Percentiles rank a stretch among this genome's conserved stretches.
Conservation (phyloP, 2,113 vertebrate species). For the Prinia subflava region DNA sequence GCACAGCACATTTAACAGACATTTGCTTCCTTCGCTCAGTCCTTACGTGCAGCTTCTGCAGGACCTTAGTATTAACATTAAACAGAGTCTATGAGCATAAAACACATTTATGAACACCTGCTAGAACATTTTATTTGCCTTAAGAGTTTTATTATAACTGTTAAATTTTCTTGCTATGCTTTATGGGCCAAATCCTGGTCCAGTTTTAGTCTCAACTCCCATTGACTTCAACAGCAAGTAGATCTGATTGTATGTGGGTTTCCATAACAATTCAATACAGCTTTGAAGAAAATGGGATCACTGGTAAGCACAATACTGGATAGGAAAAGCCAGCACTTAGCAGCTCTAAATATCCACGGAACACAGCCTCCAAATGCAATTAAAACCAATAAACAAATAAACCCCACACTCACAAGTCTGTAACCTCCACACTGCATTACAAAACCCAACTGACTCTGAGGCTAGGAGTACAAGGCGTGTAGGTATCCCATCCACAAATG, state of each 20-base stretch:
- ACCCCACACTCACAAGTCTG: not conserved
- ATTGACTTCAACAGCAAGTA: not conserved
- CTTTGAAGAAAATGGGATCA: conserved; percentile 42
- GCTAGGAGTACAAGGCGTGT: not conserved
- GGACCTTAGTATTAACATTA: conserved; percentile 64
- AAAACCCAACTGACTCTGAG: not conserved
- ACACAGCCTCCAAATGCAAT: not conserved
- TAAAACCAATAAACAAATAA: not conserved
- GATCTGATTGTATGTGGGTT: not conserved
- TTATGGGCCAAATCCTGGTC: conserved; percentile 60
- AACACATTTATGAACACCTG: conserved; percentile 71
- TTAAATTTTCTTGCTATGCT: conserved; percentile 68
- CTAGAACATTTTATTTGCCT: conserved; percentile 73
- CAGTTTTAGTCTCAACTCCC: conserved; percentile 8
- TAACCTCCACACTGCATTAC: not conserved
- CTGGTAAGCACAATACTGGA: not conserved
- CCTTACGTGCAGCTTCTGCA: conserved; percentile 29
- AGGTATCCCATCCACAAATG: not conserved
- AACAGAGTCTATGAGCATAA: conserved; percentile 67
- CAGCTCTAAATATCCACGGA: not conserved
- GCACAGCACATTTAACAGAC: conserved; percentile 59
- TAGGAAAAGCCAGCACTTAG: not conserved
- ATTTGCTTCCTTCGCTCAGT: conserved; percentile 54
- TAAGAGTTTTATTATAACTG: conserved; percentile 70
- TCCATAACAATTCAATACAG: conserved; percentile 29